A percentile compares a stretch with the other conserved stretches of the same genome.
These are phyloP conservation scores for Naja naja DNA, from an alignment of 2,113 vertebrate genomes.

Conservation along the genomic window DNA sequence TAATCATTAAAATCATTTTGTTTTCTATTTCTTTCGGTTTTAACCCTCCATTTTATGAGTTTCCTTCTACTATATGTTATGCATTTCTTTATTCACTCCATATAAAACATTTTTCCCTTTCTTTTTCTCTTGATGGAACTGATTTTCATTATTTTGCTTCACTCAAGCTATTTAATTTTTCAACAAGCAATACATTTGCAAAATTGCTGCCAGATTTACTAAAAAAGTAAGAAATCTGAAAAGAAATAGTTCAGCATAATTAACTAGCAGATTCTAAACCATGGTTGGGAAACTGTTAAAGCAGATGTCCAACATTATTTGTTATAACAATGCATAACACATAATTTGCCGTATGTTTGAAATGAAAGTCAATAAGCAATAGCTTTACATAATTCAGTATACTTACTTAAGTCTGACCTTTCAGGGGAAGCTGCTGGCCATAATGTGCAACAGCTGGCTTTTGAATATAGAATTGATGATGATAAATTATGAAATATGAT, in stretches of 20 bases:
- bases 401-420: neutral
- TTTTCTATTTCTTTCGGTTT: neutral
- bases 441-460: neutral
- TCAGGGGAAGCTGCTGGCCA: neutral
- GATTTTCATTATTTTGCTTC: neutral
- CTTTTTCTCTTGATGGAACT: neutral
- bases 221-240: neutral
- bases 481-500: neutral
- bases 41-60: neutral
- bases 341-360: neutral
- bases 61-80: neutral
- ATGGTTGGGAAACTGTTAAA: neutral
- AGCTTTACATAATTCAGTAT: neutral
- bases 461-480: neutral
- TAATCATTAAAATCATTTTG: neutral
- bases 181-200: neutral
- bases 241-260: neutral
- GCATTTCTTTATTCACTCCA: neutral
- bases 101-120: neutral
- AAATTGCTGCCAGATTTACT: neutral
- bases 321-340: neutral
- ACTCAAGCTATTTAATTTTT: neutral
- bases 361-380: neutral
- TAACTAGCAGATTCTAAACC: neutral
- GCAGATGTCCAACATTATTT: neutral